Conservation (phyloP, 1,140 invertebrate species). For the Reticulitermes speratus region DNA sequence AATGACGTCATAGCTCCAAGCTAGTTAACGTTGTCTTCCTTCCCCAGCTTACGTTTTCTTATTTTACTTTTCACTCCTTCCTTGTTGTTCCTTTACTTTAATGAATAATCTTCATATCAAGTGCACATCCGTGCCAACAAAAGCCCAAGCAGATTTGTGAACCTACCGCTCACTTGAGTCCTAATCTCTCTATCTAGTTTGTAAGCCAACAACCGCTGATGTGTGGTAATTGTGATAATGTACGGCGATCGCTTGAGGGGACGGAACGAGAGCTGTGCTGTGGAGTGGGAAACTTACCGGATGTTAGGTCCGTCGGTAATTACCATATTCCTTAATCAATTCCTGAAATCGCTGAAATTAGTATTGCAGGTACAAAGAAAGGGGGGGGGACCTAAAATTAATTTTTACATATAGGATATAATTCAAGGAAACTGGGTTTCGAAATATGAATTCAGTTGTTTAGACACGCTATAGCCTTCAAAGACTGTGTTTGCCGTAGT, state of each 20-base stretch:
- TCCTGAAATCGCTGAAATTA: not conserved
- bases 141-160: not conserved
- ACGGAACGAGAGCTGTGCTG: not conserved
- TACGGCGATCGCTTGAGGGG: not conserved
- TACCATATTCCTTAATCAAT: not conserved
- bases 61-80: not conserved
- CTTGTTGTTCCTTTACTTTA: not conserved
- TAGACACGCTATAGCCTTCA: not conserved
- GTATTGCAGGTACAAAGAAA: not conserved
- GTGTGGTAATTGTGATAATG: not conserved
- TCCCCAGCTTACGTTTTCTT: not conserved
- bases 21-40: not conserved
- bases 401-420: not conserved
- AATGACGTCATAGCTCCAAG: slow-evolving; percentile 11
- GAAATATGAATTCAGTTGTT: slow-evolving; percentile 7
- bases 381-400: not conserved
- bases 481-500: not conserved
- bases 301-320: not conserved
- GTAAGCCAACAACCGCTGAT: not conserved
- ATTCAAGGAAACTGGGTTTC: not conserved
- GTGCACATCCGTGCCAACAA: not conserved
- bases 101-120: not conserved
- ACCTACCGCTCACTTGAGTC: not conserved
- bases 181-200: not conserved
- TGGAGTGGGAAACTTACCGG: not conserved